Base-by-base conservation (phyloP, 1,140 invertebrate genomes). In the Drosophila orosa region DNA sequence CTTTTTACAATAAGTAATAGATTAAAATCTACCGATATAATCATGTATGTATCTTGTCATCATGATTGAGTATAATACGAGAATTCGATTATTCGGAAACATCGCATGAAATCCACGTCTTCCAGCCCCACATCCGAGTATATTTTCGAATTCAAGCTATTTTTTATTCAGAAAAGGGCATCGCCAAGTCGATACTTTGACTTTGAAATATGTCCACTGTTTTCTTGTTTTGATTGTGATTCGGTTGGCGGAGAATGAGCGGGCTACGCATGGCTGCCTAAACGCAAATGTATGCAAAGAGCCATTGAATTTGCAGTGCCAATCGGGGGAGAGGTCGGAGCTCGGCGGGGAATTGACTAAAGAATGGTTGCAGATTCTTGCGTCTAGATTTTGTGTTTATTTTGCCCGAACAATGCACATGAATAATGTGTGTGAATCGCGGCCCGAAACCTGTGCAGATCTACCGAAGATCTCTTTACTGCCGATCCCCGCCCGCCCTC, bases 341-440 rank as follows among this genome's bases (percentile, higher is more conserved):
- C 5, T 54, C 13, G 45, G 22, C 7, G 15, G n/a, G 47, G 42
- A 17, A 22, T n/a, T 35, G 45, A 75, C 55, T 52, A 73, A 87
- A 87, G 83, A 87, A 89, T 87, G 84, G 84, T 80, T 87, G 84
- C 84, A 89, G 80, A 87, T 87, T 87, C 84, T 80, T 80, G 80
- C 52, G 80, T 90, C 85, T 90, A 90, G 84, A 84, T 89, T 87
- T 89, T 89, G 84, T 90, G 84, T 90, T 84, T 84, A 90, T 89
- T 90, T 89, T 67, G 67, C 77, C 67, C 57, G 69, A 89, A 89
- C 84, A 89, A 86, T 86, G 82, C 83, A 83, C 84, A 89, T 89
- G 84, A 89, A 89, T 89, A 89, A 89, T 89, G 84, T 89, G 84
- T 89, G 84, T 89, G 84, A 89, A 89, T 89, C 84, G 82, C 74